Evolutionary conservation across 2,888 invertebrate species (phyloP).

Genomic region (Cephus spinipes): DNA sequence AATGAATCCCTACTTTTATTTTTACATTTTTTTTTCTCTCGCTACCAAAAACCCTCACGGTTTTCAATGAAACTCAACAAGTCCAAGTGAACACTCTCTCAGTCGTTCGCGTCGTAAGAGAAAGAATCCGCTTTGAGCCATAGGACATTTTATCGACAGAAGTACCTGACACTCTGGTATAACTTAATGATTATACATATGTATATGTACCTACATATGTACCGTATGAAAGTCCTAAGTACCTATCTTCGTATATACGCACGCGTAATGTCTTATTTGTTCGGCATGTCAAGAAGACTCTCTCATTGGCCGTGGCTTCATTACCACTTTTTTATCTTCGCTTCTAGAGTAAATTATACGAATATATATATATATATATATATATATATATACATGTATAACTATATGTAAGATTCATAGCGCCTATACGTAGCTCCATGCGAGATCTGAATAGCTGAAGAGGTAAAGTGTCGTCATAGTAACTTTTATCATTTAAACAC

Average conservation of each 20-base stretch:
- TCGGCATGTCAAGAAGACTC: conserved; percentile 40
- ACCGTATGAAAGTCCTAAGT: not conserved
- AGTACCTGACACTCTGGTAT: not conserved
- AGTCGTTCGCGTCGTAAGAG: not conserved
- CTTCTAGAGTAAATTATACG: not conserved
- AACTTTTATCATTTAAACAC: not conserved
- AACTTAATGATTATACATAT: not conserved
- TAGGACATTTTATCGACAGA: not conserved
- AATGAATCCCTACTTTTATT: not conserved
- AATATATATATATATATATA: not conserved
- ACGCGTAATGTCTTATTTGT: conserved; percentile 31
- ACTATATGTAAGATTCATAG: not conserved
- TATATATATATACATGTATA: not conserved
- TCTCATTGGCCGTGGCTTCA: conserved; percentile 40
- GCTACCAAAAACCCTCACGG: not conserved
- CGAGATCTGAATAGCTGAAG: not conserved
- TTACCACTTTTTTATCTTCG: conserved; percentile 8
- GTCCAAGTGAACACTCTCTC: not conserved
- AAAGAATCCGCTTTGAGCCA: not conserved
- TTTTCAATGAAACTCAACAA: not conserved
- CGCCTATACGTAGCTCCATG: not conserved
- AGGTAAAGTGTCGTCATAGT: not conserved
- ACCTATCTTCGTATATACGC: not conserved
- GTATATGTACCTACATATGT: not conserved
- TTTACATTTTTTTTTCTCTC: not conserved